Percentiles rank a stretch among this genome's conserved stretches.
Evolutionary conservation across 2,797 vertebrate genomes (phyloP).

Genomic region (Ctenopoma multispine): DNA sequence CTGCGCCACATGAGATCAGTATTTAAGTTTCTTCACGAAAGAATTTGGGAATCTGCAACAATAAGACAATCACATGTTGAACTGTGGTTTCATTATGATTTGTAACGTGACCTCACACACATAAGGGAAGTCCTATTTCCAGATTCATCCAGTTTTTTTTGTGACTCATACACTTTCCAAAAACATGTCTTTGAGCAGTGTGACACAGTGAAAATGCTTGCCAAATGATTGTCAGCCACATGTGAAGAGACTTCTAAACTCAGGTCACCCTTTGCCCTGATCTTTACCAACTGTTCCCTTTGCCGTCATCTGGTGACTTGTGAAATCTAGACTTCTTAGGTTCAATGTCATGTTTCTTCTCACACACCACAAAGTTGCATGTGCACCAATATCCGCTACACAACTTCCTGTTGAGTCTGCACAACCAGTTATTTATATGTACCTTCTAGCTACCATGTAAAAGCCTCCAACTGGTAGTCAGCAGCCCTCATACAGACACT

Average conservation of each 20-base stretch:
- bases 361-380: conserved; percentile 40
- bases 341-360: conserved; percentile 26
- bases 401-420: conserved; percentile 32
- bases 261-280: not conserved
- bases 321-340: not conserved
- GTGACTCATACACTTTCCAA: no score
- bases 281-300: no score
- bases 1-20: no score
- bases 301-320: not conserved
- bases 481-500: no score
- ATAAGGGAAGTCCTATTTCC: not conserved
- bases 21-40: no score
- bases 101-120: not conserved
- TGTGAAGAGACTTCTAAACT: no score
- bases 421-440: not conserved
- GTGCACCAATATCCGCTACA: conserved; percentile 14
- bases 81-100: not conserved
- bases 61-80: not conserved
- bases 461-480: no score
- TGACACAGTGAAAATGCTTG: not conserved
- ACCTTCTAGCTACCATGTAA: no score
- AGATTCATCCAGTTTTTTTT: not conserved
- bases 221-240: not conserved
- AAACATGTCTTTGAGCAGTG: not conserved
- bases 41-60: no score